Percentiles rank a stretch among this genome's conserved stretches.
phyloP scores from a whole-genome alignment of 2,888 invertebrate genomes.

The Xanthia togata region DNA sequence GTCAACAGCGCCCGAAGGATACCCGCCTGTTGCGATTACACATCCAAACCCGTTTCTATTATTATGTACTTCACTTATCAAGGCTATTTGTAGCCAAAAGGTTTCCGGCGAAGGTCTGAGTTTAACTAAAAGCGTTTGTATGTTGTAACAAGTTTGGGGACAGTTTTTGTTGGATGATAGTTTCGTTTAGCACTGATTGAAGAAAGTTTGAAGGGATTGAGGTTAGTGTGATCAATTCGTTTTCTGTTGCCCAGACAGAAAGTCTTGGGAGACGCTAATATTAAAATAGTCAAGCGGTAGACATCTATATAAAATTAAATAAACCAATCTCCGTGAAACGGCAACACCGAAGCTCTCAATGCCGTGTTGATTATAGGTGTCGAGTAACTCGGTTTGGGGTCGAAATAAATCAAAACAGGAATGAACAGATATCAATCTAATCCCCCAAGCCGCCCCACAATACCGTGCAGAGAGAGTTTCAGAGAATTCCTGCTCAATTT shows the following conservation, averaged over 20 bases:
- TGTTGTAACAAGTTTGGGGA: conserved; percentile 43
- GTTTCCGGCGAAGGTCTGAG: conserved; percentile 24
- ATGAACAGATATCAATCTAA: conserved; percentile 63
- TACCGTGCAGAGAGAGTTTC: conserved; percentile 41
- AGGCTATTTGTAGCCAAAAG: conserved; percentile 40
- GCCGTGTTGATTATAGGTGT: conserved; percentile 51
- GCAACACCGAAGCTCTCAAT: conserved; percentile 6
- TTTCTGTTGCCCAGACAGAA: not conserved
- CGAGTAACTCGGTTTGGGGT: conserved; percentile 30
- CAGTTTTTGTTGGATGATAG: conserved; percentile 40
- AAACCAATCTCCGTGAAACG: conserved; percentile 13
- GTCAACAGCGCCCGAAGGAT: conserved; percentile 48
- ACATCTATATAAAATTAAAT: not conserved
- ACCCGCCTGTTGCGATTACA: conserved; percentile 54
- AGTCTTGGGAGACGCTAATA: not conserved
- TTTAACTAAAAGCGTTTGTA: conserved; percentile 44
- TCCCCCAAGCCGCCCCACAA: conserved; percentile 46
- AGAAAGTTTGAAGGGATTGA: conserved; percentile 24
- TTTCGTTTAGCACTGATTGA: conserved; percentile 38
- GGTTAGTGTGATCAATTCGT: not conserved
- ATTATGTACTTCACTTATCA: conserved; percentile 43
- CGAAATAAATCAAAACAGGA: conserved; percentile 64
- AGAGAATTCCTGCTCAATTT: conserved; percentile 41
- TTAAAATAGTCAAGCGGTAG: not conserved
- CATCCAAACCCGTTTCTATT: conserved; percentile 40